Evolutionary conservation across 2,888 invertebrate species (phyloP), one percentile per base, ranked within the genome.

Genomic region (Lycia hirtaria): DNA sequence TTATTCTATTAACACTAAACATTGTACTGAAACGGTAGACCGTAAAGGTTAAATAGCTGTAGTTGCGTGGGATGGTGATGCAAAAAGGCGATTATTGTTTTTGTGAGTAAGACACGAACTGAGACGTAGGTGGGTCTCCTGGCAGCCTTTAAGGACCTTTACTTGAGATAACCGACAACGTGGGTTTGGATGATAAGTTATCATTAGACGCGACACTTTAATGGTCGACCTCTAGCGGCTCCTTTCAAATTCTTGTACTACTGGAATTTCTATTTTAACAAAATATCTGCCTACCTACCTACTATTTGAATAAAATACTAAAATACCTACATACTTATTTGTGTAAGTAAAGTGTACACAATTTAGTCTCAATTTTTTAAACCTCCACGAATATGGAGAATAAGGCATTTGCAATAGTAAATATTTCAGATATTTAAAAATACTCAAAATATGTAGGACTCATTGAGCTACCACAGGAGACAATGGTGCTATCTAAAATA

Each of bases 11-110:
- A 44, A 15, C n/a, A 56, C 37, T 50, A 44, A 32, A 50, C 45
- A 30, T 49, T 40, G 28, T 44, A n/a, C 22, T 24, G 43, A n/a
- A 53, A 53, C 47, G 12, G 22, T 33, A 33, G 32, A 43, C 4
- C 7, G 20, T 20, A 62, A 65, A 63, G 63, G 60, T 65, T 57
- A 61, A 37, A 19, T 41, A 60, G 48, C 32, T 47, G 1, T 4
- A 45, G 32, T 22, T 10, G 56, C 44, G 65, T 65, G 56, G 65
- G 65, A 26, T 2, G 28, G 19, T 12, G 50, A 50, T 64, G 53
- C 48, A 33, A 37, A 40, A 9, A 24, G 50, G 48, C 4, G 22
- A 47, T 57, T 62, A 60, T 67, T 45, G 56, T 51, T 59, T 49
- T 47, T 28, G 58, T 52, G 49, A 43, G 50, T 33, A 47, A 52